phyloP scores from a whole-genome alignment of 2,888 invertebrate genomes.

The Diachrysia chrysitis region DNA sequence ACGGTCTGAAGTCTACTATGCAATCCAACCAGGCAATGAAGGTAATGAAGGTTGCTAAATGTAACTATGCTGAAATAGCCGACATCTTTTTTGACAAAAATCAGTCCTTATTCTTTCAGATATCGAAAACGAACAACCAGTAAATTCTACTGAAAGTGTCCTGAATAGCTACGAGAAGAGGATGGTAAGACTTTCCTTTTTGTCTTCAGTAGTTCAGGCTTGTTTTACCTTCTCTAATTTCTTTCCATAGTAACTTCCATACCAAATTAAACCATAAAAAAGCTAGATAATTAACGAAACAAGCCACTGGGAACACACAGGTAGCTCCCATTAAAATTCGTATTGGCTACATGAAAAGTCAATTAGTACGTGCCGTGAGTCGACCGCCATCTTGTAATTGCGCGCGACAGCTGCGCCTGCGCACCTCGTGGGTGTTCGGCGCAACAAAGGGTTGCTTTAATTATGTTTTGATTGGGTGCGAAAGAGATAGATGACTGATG shows the following conservation, averaged over 20 bases:
- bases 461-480: conserved; percentile 58
- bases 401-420: conserved; percentile 79
- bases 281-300: conserved; percentile 65
- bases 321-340: conserved; percentile 68
- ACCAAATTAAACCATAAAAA: conserved; percentile 51
- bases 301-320: conserved; percentile 67
- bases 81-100: no score
- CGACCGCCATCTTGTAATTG: conserved; percentile 85
- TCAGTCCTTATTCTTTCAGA: no score
- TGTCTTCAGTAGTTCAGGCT: no score
- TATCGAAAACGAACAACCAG: no score
- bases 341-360: conserved; percentile 87
- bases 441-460: conserved; percentile 65
- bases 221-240: not conserved
- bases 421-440: conserved; percentile 72
- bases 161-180: no score
- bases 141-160: no score
- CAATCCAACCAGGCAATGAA: no score
- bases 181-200: no score
- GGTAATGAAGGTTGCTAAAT: no score
- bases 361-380: conserved; percentile 82
- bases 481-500: conserved; percentile 32
- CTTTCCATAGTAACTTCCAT: not conserved
- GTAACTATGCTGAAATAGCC: no score
- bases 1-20: no score